Evolutionary conservation across 2,888 invertebrate species (phyloP), one percentile per base, ranked within the genome.

Genomic region (Pegoplata infirma): DNA sequence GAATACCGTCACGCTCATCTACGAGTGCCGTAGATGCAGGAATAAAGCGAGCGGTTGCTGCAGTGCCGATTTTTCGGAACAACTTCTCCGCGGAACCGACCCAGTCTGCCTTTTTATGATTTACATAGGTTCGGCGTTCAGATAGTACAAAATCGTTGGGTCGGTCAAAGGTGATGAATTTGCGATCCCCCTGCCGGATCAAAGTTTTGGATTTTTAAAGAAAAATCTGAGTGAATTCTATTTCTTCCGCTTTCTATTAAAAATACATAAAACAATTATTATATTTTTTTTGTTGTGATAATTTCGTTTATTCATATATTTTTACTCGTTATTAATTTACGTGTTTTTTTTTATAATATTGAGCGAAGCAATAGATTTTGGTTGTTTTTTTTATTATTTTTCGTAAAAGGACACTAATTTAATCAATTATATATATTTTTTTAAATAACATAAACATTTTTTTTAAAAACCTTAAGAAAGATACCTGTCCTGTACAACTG

Each of bases 221-320:
- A 25, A 25, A 25, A 3, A 25, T 25, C 3, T 25, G 25, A n/a
- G n/a, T n/a, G n/a, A n/a, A n/a, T n/a, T n/a, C n/a, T n/a, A n/a
- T n/a, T n/a, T n/a, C n/a, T n/a, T n/a, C n/a, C n/a, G n/a, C 28
- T 7, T 28, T 28, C 28, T 36, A 4, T 36, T 36, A 36, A 36
- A 40, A 40, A 40, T 5, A n/a, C 36, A 3, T 5, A 40, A 51
- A 49, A 32, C 49, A 49, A 63, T 69, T 21, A 28, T 55, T 47
- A 46, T 25, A 67, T 66, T 56, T 71, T 63, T 63, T 56, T 16
- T 63, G 56, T 69, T 69, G 68, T 69, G 55, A 64, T 76, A 63
- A 69, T 76, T 76, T 69, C 63, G 56, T 76, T 79, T 79, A 72
- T 79, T 72, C 72, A 72, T 76, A n/a, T n/a, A 76, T 76, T 72